Percentiles rank a stretch among this genome's conserved stretches.
Conservation (phyloP, 2,888 invertebrate genomes). For the Andrena flavipes region DNA sequence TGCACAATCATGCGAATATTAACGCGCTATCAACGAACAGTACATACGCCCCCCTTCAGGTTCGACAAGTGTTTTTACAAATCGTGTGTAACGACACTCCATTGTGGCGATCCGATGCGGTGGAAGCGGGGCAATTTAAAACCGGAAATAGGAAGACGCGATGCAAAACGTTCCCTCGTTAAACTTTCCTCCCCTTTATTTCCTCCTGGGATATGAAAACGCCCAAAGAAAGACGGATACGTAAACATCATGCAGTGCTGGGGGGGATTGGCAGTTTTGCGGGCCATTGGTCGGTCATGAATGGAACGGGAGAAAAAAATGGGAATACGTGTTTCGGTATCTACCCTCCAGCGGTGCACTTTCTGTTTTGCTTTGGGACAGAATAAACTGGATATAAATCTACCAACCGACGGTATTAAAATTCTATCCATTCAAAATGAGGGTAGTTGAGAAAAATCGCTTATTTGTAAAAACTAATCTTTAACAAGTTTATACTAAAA, state of each 20-base stretch:
- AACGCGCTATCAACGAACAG: too few species aligned
- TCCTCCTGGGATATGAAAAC: neutral
- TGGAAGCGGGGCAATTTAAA: neutral
- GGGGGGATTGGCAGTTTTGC: slow-evolving; percentile 43
- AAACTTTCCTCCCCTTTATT: slow-evolving; percentile 12
- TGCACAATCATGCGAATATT: too few species aligned
- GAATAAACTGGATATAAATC: neutral
- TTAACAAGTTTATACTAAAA: too few species aligned
- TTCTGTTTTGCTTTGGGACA: slow-evolving; percentile 4
- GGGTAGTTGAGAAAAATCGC: neutral
- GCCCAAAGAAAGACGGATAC: slow-evolving; percentile 17
- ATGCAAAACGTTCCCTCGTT: slow-evolving; percentile 5
- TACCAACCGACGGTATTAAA: neutral
- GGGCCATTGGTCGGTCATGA: slow-evolving; percentile 37
- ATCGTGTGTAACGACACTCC: neutral
- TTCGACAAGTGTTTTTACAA: too few species aligned
- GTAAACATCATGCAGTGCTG: slow-evolving; percentile 19
- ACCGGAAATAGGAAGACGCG: neutral
- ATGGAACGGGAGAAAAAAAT: slow-evolving; percentile 32
- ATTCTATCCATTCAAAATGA: neutral
- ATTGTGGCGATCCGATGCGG: neutral
- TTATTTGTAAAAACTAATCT: neutral
- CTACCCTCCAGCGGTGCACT: slow-evolving; percentile 10
- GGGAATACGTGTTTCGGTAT: slow-evolving; percentile 13
- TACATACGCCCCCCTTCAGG: too few species aligned